Conservation (phyloP, 2,797 vertebrate genomes). For the Lepus oiostolus region DNA sequence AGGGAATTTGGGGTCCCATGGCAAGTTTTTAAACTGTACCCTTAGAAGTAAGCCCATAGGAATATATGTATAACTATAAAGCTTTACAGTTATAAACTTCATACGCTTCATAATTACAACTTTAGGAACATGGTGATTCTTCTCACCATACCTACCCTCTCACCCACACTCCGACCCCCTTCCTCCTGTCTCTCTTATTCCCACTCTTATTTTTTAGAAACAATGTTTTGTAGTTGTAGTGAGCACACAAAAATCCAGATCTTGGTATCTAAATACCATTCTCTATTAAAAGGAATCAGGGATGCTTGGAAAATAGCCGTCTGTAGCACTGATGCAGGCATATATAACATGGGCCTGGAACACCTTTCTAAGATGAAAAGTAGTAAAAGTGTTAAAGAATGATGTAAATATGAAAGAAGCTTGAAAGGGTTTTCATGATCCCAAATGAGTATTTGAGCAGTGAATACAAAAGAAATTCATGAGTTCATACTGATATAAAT, state of each 20-base stretch:
- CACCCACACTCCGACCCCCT: too few species aligned
- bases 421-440: not conserved
- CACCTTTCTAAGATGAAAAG: not conserved
- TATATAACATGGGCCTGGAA: not conserved
- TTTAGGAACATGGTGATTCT: too few species aligned
- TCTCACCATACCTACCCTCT: too few species aligned
- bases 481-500: not conserved
- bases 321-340: not conserved
- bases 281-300: not conserved
- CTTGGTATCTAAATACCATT: slow-evolving; percentile 15
- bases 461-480: not conserved
- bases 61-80: too few species aligned
- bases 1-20: too few species aligned
- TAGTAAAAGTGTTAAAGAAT: not conserved
- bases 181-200: too few species aligned
- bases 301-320: not conserved
- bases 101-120: too few species aligned
- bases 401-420: not conserved
- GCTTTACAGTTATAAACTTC: too few species aligned
- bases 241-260: not conserved
- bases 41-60: too few species aligned
- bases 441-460: not conserved
- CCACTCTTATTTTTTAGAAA: too few species aligned
- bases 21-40: too few species aligned
- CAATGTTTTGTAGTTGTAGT: not conserved